Evolutionary conservation across 2,797 vertebrate species (phyloP).

Genomic region (Gambusia yucatana): DNA sequence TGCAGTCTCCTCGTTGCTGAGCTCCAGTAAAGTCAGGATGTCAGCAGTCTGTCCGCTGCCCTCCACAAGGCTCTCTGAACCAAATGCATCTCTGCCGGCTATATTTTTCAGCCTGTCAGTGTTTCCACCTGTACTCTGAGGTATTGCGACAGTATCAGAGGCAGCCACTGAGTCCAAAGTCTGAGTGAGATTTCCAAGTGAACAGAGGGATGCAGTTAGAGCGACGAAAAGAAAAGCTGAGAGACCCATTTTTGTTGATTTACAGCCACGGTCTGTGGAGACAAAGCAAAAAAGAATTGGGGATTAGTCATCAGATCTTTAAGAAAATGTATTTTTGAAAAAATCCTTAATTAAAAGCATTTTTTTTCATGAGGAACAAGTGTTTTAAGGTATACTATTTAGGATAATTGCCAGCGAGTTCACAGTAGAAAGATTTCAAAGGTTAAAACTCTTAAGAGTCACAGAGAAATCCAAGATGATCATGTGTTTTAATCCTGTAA

Average conservation of each 20-base stretch:
- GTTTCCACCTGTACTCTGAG: conserved; percentile 11
- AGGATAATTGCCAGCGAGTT: conserved; percentile 11
- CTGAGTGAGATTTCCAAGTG: conserved; percentile 49
- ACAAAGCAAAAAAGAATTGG: background rate
- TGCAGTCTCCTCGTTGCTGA: background rate
- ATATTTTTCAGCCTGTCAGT: conserved; percentile 2
- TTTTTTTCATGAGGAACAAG: background rate
- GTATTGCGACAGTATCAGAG: conserved; percentile 8
- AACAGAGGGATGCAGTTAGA: conserved; percentile 33
- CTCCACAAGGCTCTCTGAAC: conserved; percentile 32
- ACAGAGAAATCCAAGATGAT: conserved; percentile 22
- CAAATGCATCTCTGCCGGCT: conserved; percentile 7
- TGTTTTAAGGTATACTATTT: background rate
- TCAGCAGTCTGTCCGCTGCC: conserved; percentile 40
- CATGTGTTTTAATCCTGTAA: conserved; percentile 38
- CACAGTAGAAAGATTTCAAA: conserved; percentile 3
- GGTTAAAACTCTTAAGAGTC: conserved; percentile 4
- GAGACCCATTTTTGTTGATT: conserved; percentile 44
- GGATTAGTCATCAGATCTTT: background rate
- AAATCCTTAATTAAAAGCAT: background rate
- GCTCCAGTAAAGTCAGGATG: conserved; percentile 10
- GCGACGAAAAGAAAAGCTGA: conserved; percentile 40
- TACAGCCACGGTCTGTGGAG: conserved; percentile 44
- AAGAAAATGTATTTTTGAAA: background rate
- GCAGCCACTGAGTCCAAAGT: conserved; percentile 26